Evolutionary conservation across 2,113 vertebrate species (phyloP), one percentile per base, ranked within the genome.

Genomic region (Anser brachyrhynchus): DNA sequence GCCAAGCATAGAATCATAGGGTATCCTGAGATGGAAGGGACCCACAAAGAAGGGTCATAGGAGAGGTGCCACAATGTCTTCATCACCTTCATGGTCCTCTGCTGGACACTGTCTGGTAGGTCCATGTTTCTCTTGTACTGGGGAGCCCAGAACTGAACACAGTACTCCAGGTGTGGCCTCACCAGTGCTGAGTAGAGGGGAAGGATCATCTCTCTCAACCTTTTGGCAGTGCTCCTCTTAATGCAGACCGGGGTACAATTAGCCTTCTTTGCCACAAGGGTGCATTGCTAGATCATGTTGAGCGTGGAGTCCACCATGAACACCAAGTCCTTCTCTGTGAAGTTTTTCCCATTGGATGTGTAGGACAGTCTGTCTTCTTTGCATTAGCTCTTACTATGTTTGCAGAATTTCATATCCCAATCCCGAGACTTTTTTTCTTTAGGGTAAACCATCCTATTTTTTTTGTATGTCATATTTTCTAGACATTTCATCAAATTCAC

Each of bases 181-280:
- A 67, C 13, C 37, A 66, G 9, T 23, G 46, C 29, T 58, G 28
- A 75, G 39, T 13, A 64, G 23, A 81, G 39, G 14, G n/a, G 20
- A 80, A 58, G 26, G n/a, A 41, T 77, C 11, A 29, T 11, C 20
- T 88, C 11, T 13, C 6, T 78, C 1, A 1, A 46, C 26, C 18
- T 65, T 49, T 65, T 65, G 59, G 59, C 28, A 51, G 3, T 29
- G 31, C 6, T 51, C 9, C 23, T 70, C 43, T 41, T 72, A 25
- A 54, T 2, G 1, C 43, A 77, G 39, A 12, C 49, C 17, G 29
- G 17, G 22, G 4, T 43, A 25, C 23, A 33, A 11, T 67, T n/a
- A 31, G 57, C 13, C 6, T 61, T 66, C 9, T 61, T 66, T 66
- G 57, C 22, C 1, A 1, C 26, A 67, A 39, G 13, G 0, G 1